Conservation (phyloP, 1,140 invertebrate genomes). For the Plectrocnemia conspersa region DNA sequence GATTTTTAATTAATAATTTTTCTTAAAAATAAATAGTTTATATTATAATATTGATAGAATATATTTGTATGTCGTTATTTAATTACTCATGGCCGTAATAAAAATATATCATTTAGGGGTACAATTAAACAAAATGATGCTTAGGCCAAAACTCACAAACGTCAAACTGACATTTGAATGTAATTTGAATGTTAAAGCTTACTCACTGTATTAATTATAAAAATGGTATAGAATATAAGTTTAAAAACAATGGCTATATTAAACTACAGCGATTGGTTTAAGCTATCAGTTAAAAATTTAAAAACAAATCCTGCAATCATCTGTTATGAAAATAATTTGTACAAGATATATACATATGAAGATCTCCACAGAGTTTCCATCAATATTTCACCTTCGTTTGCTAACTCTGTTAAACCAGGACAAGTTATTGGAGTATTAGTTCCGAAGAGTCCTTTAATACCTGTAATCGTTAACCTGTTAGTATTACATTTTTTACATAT, state of each 20-base stretch:
- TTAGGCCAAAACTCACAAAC: background rate
- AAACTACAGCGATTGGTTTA: slow-evolving; percentile 26
- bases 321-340: slow-evolving; percentile 8
- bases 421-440: slow-evolving; percentile 28
- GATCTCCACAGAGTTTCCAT: slow-evolving; percentile 19
- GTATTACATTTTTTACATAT: slow-evolving; percentile 10
- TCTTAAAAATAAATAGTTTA: background rate
- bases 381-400: slow-evolving; percentile 9
- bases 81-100: no score
- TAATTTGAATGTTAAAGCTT: background rate
- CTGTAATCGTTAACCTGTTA: slow-evolving; percentile 25
- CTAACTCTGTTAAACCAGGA: background rate
- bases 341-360: slow-evolving; percentile 19
- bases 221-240: background rate
- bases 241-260: background rate
- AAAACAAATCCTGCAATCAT: slow-evolving; percentile 20
- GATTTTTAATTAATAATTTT: background rate
- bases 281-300: slow-evolving; percentile 8
- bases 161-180: slow-evolving; percentile 12
- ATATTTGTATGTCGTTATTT: no score
- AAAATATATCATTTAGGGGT: no score
- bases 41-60: no score
- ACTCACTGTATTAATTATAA: background rate
- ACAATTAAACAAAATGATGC: no score
- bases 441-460: slow-evolving; percentile 22